phyloP scores from a whole-genome alignment of 2,797 vertebrate species.

The Macroramphosus scolopax region DNA sequence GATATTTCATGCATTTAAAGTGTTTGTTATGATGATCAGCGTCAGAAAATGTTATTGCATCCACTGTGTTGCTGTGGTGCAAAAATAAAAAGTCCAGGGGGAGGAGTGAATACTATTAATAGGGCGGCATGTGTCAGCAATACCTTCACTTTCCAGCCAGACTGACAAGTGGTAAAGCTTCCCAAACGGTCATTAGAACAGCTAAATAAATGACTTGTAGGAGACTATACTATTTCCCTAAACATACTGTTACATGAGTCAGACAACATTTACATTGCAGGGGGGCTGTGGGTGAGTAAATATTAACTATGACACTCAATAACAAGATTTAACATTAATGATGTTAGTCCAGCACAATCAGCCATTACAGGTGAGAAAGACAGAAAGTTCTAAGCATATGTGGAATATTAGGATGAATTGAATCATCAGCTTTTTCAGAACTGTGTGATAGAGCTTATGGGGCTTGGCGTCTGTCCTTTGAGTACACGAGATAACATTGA shows the following conservation, averaged over 20 bases:
- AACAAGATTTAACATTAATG: constrained; percentile 2
- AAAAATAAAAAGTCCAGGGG: neutral
- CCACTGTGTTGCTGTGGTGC: neutral
- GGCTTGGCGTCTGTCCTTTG: too few species aligned
- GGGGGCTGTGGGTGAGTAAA: constrained; percentile 3
- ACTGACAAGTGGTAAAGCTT: constrained; percentile 5
- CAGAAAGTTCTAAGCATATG: too few species aligned
- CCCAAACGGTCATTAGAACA: neutral
- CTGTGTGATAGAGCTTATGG: too few species aligned
- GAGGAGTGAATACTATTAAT: constrained; percentile 1
- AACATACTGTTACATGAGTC: neutral
- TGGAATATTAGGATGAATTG: too few species aligned
- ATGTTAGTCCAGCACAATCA: neutral
- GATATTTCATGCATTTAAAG: neutral
- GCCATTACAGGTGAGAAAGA: neutral
- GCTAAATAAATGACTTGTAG: constrained; percentile 1
- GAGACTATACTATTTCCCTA: constrained; percentile 4
- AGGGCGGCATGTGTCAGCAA: constrained; percentile 1
- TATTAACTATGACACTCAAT: neutral
- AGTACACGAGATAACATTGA: too few species aligned
- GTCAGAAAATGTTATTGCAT: neutral
- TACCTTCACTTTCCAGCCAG: constrained; percentile 1
- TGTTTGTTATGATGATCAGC: neutral
- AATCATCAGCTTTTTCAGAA: neutral
- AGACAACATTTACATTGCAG: constrained; percentile 3